Conservation (phyloP, 2,797 vertebrate species). For the Myotis daubentonii region DNA sequence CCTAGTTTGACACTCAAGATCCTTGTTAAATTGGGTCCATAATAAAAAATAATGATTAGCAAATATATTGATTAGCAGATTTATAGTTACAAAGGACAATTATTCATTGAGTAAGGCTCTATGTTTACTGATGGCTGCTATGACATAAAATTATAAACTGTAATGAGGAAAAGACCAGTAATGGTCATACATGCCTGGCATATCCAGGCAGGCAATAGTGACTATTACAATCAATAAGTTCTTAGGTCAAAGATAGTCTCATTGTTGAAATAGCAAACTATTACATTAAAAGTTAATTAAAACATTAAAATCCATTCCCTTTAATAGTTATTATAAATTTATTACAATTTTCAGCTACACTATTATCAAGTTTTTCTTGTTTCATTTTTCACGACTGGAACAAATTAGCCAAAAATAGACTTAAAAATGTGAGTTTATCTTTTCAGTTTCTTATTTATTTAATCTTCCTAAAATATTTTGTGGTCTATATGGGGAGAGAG, state of each 20-base stretch:
- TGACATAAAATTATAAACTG: background rate
- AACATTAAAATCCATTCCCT: constrained; percentile 12
- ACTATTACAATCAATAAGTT: background rate
- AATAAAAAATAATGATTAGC: constrained; percentile 17
- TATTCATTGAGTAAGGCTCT: constrained; percentile 11
- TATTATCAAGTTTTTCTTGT: background rate
- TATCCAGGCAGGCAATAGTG: background rate
- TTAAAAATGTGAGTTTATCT: background rate
- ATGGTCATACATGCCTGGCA: background rate
- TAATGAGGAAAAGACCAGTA: background rate
- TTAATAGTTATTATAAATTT: background rate
- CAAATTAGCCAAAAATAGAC: background rate
- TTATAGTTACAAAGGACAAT: constrained; percentile 20
- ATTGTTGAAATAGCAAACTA: constrained; percentile 7
- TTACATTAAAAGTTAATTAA: background rate
- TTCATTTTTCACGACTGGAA: background rate
- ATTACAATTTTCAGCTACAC: background rate
- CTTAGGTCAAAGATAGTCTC: background rate
- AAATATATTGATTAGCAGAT: constrained; percentile 1
- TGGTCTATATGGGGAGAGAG: background rate
- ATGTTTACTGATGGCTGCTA: background rate
- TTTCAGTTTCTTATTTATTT: constrained; percentile 19
- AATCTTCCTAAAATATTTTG: background rate
- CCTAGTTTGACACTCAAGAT: background rate
- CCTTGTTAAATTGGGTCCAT: background rate